These are phyloP conservation scores for Cladorhizidae sp. DNA, from an alignment of 37 sponge, comb jelly and placozoan species.

Conservation along the genomic window DNA sequence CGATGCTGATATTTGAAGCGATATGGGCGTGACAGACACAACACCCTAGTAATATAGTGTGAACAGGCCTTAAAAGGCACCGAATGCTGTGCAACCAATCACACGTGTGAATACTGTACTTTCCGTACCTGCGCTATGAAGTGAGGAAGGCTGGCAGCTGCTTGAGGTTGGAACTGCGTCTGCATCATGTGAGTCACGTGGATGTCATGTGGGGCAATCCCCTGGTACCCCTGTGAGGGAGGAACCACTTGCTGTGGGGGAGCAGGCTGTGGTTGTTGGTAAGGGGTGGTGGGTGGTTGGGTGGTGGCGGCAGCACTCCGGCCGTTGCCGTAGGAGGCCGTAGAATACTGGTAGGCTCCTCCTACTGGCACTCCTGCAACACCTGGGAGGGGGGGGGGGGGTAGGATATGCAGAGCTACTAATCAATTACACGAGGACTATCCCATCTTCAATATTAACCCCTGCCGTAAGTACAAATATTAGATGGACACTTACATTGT, in stretches of 20 bases:
- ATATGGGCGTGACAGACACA: too few relatives aligned
- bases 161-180: constrained; percentile 1
- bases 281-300: not conserved
- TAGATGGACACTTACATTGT: too few relatives aligned
- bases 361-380: not conserved
- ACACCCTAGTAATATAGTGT: too few relatives aligned
- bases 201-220: constrained; percentile 1
- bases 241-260: not conserved
- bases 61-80: too few relatives aligned
- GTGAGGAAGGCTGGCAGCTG: not conserved
- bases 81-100: too few relatives aligned
- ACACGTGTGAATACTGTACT: too few relatives aligned
- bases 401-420: too few relatives aligned
- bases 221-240: constrained; percentile 4
- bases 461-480: too few relatives aligned
- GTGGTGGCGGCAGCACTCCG: not conserved
- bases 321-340: constrained; percentile 1
- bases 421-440: too few relatives aligned
- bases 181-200: constrained; percentile 16
- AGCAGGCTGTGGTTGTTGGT: not conserved
- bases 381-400: too few relatives aligned
- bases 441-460: too few relatives aligned
- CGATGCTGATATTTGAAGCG: too few relatives aligned
- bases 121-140: not conserved
- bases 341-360: not conserved